A percentile compares a stretch with the other conserved stretches of the same genome.
Conservation (phyloP, 2,797 vertebrate genomes). For the Cetoscarus ocellatus region DNA sequence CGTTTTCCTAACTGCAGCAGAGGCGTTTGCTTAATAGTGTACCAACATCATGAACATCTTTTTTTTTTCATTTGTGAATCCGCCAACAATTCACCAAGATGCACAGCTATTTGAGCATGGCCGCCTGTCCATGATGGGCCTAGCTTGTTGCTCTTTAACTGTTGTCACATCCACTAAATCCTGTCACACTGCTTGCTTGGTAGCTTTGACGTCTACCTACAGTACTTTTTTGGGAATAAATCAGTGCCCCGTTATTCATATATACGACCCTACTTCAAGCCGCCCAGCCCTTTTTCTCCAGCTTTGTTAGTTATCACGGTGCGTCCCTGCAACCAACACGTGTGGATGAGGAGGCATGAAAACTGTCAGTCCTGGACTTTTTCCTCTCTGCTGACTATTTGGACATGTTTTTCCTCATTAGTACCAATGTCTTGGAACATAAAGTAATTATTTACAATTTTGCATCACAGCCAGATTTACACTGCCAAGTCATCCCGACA, state of each 20-base stretch:
- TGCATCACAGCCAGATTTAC: neutral
- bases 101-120: slow-evolving; percentile 54
- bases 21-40: accelerated
- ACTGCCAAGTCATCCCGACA: neutral
- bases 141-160: slow-evolving; percentile 74
- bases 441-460: neutral
- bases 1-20: neutral
- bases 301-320: neutral
- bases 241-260: too few relatives aligned
- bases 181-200: neutral
- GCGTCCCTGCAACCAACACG: slow-evolving; percentile 43
- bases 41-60: neutral
- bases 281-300: too few relatives aligned
- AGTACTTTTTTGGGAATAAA: too few relatives aligned
- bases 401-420: neutral
- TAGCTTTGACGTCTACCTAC: too few relatives aligned
- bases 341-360: slow-evolving; percentile 35
- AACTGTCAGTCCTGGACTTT: slow-evolving; percentile 12
- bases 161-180: neutral
- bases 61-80: slow-evolving; percentile 5
- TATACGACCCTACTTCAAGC: too few relatives aligned
- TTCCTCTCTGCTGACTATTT: neutral
- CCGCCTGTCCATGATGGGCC: slow-evolving; percentile 62
- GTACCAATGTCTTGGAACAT: neutral
- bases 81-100: slow-evolving; percentile 13